phyloP scores from a whole-genome alignment of 1,140 invertebrate genomes.

The Leucophenga varia region DNA sequence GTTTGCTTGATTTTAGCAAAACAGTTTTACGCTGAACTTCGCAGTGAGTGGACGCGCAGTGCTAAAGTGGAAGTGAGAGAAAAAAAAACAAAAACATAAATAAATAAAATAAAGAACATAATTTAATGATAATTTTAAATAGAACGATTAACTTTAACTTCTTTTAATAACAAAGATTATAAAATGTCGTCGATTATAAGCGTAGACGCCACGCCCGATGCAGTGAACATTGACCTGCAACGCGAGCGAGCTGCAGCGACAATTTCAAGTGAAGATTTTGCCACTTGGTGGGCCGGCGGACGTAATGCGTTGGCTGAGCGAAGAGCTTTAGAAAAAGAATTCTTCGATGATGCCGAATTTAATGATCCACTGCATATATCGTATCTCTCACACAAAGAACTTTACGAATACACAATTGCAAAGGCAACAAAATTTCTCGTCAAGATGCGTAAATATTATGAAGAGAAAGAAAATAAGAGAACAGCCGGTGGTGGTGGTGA shows the following conservation, averaged over 20 bases:
- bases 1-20: too few relatives aligned
- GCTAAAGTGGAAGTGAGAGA: too few relatives aligned
- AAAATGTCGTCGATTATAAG: too few relatives aligned
- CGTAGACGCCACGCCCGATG: too few relatives aligned
- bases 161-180: too few relatives aligned
- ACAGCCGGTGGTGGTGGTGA: slow-evolving; percentile 11
- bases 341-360: slow-evolving; percentile 70
- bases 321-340: slow-evolving; percentile 64
- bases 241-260: slow-evolving; percentile 73
- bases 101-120: too few relatives aligned
- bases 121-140: too few relatives aligned
- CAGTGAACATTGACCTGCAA: slow-evolving; percentile 62
- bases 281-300: slow-evolving; percentile 76
- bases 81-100: too few relatives aligned
- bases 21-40: too few relatives aligned
- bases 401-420: slow-evolving; percentile 75
- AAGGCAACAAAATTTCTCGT: slow-evolving; percentile 72
- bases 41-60: too few relatives aligned
- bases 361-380: slow-evolving; percentile 68
- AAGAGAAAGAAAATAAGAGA: too few relatives aligned
- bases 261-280: slow-evolving; percentile 74
- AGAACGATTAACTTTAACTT: too few relatives aligned
- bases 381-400: slow-evolving; percentile 81
- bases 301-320: slow-evolving; percentile 61
- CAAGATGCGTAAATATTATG: slow-evolving; percentile 63